phyloP scores from a whole-genome alignment of 2,113 vertebrate genomes.

The Vidua chalybeata region DNA sequence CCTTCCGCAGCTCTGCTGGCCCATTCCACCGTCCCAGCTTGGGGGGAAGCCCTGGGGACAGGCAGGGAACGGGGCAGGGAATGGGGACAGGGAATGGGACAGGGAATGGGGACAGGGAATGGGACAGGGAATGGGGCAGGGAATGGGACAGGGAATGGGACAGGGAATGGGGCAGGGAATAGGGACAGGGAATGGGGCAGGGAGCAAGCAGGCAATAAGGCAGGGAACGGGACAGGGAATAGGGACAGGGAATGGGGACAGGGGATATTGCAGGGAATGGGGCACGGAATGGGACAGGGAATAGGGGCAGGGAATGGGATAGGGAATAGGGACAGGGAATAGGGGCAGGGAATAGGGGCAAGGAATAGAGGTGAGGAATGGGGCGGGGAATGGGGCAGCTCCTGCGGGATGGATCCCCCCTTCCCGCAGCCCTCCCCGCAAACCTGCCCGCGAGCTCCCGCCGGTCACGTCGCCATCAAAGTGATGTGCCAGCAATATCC shows the following conservation, averaged over 20 bases:
- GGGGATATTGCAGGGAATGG: no score
- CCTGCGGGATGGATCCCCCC: not conserved
- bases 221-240: not conserved
- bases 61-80: not conserved
- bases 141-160: no score
- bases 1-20: not conserved
- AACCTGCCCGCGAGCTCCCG: not conserved
- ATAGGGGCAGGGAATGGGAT: no score
- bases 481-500: slow-evolving; percentile 64
- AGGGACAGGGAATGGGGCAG: no score
- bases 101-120: not conserved
- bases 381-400: no score
- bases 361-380: no score
- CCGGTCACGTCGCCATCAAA: slow-evolving; percentile 59
- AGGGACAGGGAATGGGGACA: not conserved
- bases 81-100: not conserved
- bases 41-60: not conserved
- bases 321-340: no score
- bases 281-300: not conserved
- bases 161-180: not conserved
- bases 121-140: no score
- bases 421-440: not conserved
- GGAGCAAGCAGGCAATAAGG: no score
- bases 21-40: not conserved
- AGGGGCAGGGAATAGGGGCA: no score